Percentiles rank a stretch among this genome's conserved stretches.
phyloP scores from a whole-genome alignment of 2,113 vertebrate genomes.

The Bothrops jararaca region DNA sequence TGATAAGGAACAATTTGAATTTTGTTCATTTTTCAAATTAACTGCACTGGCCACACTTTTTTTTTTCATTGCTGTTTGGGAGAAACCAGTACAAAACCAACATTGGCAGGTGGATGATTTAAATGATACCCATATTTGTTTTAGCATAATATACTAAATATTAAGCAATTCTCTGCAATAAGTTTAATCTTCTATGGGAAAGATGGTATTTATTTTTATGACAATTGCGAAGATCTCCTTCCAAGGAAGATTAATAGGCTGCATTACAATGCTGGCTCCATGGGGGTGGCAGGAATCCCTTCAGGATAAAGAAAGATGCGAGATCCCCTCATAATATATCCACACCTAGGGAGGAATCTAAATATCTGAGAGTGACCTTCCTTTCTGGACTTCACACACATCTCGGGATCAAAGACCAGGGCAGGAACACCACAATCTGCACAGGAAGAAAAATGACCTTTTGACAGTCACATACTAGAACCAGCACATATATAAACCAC shows the following conservation, averaged over 20 bases:
- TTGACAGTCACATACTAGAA: neutral
- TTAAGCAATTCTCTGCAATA: slow-evolving; percentile 26
- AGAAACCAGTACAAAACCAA: neutral
- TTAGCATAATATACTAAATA: slow-evolving; percentile 18
- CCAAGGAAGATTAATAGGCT: slow-evolving; percentile 47
- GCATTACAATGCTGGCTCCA: slow-evolving; percentile 18
- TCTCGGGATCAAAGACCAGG: neutral
- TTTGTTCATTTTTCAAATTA: neutral
- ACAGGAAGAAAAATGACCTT: neutral
- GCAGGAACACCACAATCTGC: neutral
- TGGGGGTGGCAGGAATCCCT: neutral
- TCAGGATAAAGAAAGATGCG: neutral
- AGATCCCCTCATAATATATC: neutral
- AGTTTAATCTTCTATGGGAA: neutral
- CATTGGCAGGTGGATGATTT: slow-evolving; percentile 17
- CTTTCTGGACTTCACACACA: neutral
- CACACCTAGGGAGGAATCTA: neutral
- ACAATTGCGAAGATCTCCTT: slow-evolving; percentile 23
- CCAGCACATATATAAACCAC: neutral
- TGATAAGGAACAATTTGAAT: neutral
- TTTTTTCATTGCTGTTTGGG: neutral
- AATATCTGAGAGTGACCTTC: neutral
- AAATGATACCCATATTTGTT: slow-evolving; percentile 4
- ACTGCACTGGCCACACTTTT: neutral
- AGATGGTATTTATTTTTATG: neutral